phyloP scores from a whole-genome alignment of 2,888 invertebrate genomes.

The Megaustenia siamemsis region DNA sequence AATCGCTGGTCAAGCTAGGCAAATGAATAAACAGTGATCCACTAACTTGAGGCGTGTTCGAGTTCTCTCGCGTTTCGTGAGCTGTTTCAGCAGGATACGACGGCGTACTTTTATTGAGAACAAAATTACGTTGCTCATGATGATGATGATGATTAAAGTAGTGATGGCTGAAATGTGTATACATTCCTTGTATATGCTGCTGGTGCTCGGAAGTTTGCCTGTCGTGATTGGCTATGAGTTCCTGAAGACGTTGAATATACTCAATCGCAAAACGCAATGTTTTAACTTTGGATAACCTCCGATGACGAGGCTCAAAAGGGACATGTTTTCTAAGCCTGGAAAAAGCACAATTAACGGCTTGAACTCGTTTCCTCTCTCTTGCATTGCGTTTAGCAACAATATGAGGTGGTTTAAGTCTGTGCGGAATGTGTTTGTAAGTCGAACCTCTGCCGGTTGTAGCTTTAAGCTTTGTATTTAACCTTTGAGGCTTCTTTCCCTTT shows the following conservation, averaged over 20 bases:
- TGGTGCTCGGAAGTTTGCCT: slow-evolving; percentile 19
- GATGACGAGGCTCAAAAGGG: slow-evolving; percentile 82
- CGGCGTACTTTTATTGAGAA: neutral
- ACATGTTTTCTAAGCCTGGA: slow-evolving; percentile 83
- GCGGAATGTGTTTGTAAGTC: slow-evolving; percentile 77
- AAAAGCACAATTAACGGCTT: slow-evolving; percentile 85
- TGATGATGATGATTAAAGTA: neutral
- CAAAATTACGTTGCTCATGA: neutral
- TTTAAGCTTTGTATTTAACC: neutral
- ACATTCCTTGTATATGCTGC: too few species aligned
- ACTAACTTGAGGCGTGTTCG: neutral
- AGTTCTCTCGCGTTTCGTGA: neutral
- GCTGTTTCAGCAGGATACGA: neutral
- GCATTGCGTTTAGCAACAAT: slow-evolving; percentile 84
- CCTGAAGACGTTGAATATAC: slow-evolving; percentile 83
- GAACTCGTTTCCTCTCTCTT: slow-evolving; percentile 84
- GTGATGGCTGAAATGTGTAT: neutral
- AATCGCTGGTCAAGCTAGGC: neutral
- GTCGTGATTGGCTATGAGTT: slow-evolving; percentile 78
- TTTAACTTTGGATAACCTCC: slow-evolving; percentile 84
- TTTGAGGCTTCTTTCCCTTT: neutral
- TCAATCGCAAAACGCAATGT: slow-evolving; percentile 84
- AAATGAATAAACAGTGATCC: neutral
- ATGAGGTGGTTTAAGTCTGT: slow-evolving; percentile 83
- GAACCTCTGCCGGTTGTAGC: slow-evolving; percentile 57